These are phyloP conservation scores for Buceros bicornis DNA, from an alignment of 2,797 vertebrate genomes.

Conservation along the genomic window DNA sequence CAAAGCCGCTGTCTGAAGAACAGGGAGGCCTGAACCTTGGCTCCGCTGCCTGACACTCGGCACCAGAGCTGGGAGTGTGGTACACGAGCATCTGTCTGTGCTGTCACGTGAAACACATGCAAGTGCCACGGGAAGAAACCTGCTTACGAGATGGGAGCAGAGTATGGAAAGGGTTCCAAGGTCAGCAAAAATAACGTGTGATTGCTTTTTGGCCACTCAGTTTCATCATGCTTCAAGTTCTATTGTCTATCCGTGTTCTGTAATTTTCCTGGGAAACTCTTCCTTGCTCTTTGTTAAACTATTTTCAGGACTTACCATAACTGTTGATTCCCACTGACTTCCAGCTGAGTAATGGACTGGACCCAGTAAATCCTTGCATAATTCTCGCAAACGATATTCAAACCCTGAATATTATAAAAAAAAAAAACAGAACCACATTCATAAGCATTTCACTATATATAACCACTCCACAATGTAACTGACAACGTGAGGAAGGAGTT, in stretches of 20 bases:
- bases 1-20: not conserved
- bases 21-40: not conserved
- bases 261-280: not conserved
- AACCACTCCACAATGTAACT: not conserved
- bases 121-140: not conserved
- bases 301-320: slow-evolving; percentile 85
- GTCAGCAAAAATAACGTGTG: not conserved
- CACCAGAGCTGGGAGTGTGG: not conserved
- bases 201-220: not conserved
- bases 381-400: slow-evolving; percentile 93
- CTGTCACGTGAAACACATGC: not conserved
- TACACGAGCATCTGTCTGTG: not conserved
- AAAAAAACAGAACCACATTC: not conserved
- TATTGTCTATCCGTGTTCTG: not conserved
- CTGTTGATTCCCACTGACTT: slow-evolving; percentile 92
- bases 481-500: not conserved
- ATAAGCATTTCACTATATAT: not conserved
- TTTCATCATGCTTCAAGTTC: not conserved
- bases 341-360: slow-evolving; percentile 93
- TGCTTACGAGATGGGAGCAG: not conserved
- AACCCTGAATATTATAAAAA: slow-evolving; percentile 84
- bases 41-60: not conserved
- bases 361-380: slow-evolving; percentile 96
- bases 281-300: not conserved
- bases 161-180: not conserved